A percentile compares a stretch with the other conserved stretches of the same genome.
Evolutionary conservation across 2,888 invertebrate genomes (phyloP).

Genomic region (Pseudoips prasinana): DNA sequence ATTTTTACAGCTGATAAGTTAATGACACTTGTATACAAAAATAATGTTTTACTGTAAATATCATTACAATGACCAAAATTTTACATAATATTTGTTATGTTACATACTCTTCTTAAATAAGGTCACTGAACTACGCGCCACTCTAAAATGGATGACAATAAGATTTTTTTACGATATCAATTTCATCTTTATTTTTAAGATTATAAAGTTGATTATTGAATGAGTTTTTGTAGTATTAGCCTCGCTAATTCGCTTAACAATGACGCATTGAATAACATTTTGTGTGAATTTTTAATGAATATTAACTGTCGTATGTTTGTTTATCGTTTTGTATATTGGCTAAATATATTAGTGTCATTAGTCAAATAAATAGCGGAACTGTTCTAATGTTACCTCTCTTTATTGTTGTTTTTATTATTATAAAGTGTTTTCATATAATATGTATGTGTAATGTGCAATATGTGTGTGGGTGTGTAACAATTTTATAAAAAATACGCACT

Average conservation of each 20-base stretch:
- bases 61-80: slow-evolving; percentile 11
- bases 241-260: slow-evolving; percentile 45
- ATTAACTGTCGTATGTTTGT: slow-evolving; percentile 33
- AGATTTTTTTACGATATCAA: not conserved
- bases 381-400: too few species aligned
- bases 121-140: slow-evolving; percentile 13
- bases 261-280: slow-evolving; percentile 36
- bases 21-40: too few species aligned
- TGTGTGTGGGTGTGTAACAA: too few species aligned
- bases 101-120: slow-evolving; percentile 4
- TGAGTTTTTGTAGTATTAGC: slow-evolving; percentile 4
- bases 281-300: slow-evolving; percentile 40
- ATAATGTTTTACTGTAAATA: slow-evolving; percentile 3
- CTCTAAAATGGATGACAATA: slow-evolving; percentile 17
- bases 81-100: slow-evolving; percentile 15
- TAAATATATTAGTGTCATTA: slow-evolving; percentile 5
- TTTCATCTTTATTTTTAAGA: not conserved
- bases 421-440: too few species aligned
- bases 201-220: slow-evolving; percentile 6
- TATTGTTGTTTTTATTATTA: too few species aligned
- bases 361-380: not conserved
- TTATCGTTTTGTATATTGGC: slow-evolving; percentile 29
- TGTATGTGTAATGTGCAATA: too few species aligned
- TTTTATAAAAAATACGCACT: too few species aligned
- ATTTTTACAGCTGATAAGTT: too few species aligned